phyloP scores from a whole-genome alignment of 2,113 vertebrate species.

The Pachycephala philippinensis region DNA sequence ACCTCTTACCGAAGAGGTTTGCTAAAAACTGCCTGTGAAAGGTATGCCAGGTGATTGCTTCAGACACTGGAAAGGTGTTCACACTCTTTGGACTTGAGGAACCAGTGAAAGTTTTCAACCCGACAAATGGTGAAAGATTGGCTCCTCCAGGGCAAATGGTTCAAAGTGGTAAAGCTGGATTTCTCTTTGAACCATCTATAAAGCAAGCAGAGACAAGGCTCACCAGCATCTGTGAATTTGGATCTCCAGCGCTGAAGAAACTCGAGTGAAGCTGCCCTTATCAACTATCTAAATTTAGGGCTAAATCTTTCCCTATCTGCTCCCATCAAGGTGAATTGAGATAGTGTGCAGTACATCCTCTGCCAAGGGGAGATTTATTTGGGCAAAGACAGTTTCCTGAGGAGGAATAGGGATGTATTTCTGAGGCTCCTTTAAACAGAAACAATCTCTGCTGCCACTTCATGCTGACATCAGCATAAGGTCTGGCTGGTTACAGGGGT shows the following conservation, averaged over 20 bases:
- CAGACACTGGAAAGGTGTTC: not conserved
- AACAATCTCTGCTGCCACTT: not conserved
- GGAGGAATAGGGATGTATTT: not conserved
- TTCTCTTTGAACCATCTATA: not conserved
- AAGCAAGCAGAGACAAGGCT: not conserved
- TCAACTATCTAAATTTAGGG: not conserved
- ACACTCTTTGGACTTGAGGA: not conserved
- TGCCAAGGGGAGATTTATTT: not conserved
- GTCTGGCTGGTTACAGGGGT: not conserved
- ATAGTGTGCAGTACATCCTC: not conserved
- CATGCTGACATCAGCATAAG: slow-evolving; percentile 13
- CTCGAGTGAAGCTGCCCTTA: not conserved
- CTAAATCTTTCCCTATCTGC: not conserved
- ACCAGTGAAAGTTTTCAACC: not conserved
- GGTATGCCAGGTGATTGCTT: not conserved
- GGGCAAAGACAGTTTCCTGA: not conserved
- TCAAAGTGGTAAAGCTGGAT: not conserved
- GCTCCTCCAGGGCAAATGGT: not conserved
- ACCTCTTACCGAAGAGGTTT: not conserved
- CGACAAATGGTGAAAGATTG: not conserved
- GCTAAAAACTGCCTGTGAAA: not conserved
- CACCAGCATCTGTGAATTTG: not conserved
- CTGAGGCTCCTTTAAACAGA: not conserved
- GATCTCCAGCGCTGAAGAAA: not conserved
- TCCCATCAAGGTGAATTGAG: not conserved